Evolutionary conservation across 2,797 vertebrate genomes (phyloP).

Genomic region (Microctenopoma stevenorrisi): DNA sequence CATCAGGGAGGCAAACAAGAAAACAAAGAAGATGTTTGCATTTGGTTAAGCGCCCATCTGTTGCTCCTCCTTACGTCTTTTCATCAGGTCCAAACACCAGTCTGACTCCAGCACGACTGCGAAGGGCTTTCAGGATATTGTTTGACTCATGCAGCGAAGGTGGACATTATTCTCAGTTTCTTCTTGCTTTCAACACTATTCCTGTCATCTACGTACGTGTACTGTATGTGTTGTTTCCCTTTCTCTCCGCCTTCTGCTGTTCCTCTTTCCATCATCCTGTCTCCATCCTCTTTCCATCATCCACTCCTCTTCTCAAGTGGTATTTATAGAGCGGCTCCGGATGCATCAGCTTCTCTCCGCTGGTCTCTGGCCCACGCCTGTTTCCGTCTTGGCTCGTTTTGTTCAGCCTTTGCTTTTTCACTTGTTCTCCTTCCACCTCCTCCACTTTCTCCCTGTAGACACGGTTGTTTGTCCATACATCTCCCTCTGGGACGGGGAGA

Average conservation of each 20-base stretch:
- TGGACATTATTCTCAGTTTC: neutral
- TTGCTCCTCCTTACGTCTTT: slow-evolving; percentile 21
- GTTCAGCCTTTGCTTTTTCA: slow-evolving; percentile 57
- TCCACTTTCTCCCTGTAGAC: slow-evolving; percentile 39
- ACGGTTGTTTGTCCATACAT: slow-evolving; percentile 33
- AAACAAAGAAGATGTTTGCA: slow-evolving; percentile 44
- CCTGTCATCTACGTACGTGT: slow-evolving; percentile 15
- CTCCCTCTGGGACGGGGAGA: slow-evolving; percentile 31
- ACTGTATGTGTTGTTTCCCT: slow-evolving; percentile 17
- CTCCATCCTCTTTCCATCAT: slow-evolving; percentile 65
- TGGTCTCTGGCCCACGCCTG: slow-evolving; percentile 70
- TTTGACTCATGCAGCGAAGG: neutral
- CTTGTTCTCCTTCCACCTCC: slow-evolving; percentile 29
- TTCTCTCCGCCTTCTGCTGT: slow-evolving; percentile 13
- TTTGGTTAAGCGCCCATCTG: slow-evolving; percentile 44
- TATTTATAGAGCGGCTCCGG: slow-evolving; percentile 78
- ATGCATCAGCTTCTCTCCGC: slow-evolving; percentile 65
- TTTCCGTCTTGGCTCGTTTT: slow-evolving; percentile 66
- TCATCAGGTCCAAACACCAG: slow-evolving; percentile 3
- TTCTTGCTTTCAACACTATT: slow-evolving; percentile 10
- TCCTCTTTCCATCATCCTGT: slow-evolving; percentile 56
- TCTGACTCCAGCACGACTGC: neutral
- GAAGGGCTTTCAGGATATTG: neutral
- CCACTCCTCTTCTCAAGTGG: slow-evolving; percentile 56
- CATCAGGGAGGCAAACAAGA: slow-evolving; percentile 40